phyloP scores from a whole-genome alignment of 2,113 vertebrate genomes.

The Misgurnus mizolepis region DNA sequence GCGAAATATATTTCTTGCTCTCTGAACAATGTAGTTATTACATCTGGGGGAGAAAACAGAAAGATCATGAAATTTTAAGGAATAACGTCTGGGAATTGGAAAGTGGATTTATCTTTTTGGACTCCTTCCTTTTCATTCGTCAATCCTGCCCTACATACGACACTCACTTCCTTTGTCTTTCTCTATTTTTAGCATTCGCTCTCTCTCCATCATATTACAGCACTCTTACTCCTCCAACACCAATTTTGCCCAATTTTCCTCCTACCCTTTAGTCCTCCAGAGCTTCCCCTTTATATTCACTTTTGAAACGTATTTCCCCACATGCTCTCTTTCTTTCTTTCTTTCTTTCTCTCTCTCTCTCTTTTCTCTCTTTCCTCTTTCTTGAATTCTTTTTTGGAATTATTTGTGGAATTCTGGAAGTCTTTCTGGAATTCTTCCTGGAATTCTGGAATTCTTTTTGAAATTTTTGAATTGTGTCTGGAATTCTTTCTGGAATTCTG shows the following conservation, averaged over 20 bases:
- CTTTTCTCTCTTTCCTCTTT: neutral
- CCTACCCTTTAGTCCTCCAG: neutral
- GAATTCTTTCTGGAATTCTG: no score
- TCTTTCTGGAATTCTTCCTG: no score
- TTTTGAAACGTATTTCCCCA: neutral
- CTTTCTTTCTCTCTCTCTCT: neutral
- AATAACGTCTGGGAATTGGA: neutral
- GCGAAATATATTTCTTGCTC: neutral
- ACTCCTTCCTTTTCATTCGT: slow-evolving; percentile 18
- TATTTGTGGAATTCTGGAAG: no score
- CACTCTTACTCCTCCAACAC: neutral
- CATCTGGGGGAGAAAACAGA: neutral
- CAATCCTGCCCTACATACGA: slow-evolving; percentile 23
- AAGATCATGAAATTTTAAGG: neutral
- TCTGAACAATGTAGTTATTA: neutral
- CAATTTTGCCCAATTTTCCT: neutral
- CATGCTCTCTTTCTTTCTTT: neutral
- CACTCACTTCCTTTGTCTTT: neutral
- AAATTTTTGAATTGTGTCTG: no score
- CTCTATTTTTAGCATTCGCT: slow-evolving; percentile 29
- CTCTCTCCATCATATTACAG: neutral
- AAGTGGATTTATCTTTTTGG: neutral
- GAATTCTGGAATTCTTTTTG: no score
- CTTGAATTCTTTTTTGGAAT: neutral
- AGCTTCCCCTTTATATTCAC: neutral